phyloP scores from a whole-genome alignment of 1,140 invertebrate genomes.

The Galleria mellonella region DNA sequence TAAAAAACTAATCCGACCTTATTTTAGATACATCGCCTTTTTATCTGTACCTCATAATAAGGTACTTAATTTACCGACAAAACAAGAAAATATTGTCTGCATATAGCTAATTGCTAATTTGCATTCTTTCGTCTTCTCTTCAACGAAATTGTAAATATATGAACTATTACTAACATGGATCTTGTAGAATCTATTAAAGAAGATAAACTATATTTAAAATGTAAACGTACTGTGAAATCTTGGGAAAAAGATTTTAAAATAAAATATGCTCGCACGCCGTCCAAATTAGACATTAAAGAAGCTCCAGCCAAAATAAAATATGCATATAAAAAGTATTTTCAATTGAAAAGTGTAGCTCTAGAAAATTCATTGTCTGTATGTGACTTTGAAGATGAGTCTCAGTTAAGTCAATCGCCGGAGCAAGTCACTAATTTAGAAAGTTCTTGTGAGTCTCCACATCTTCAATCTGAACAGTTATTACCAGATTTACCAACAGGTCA shows the following conservation, averaged over 20 bases:
- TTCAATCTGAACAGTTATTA: slow-evolving; percentile 24
- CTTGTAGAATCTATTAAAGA: slow-evolving; percentile 55
- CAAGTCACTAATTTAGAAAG: slow-evolving; percentile 15
- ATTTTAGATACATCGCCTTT: too few species aligned
- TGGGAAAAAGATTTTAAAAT: slow-evolving; percentile 87
- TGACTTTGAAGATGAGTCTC: slow-evolving; percentile 41
- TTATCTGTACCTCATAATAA: too few species aligned
- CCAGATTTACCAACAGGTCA: slow-evolving; percentile 42
- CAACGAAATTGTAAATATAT: too few species aligned
- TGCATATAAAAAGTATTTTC: slow-evolving; percentile 88
- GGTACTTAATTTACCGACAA: too few species aligned
- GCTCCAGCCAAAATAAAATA: slow-evolving; percentile 81
- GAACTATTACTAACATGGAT: slow-evolving; percentile 35
- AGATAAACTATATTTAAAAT: slow-evolving; percentile 74
- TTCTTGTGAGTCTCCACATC: slow-evolving; percentile 14
- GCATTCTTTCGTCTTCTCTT: too few species aligned
- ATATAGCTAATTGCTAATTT: too few species aligned
- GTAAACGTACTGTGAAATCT: slow-evolving; percentile 82
- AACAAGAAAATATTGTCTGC: too few species aligned
- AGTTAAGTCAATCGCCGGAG: slow-evolving; percentile 41
- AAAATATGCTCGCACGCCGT: slow-evolving; percentile 80
- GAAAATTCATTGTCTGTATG: slow-evolving; percentile 78
- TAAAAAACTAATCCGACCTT: too few species aligned
- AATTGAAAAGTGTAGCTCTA: slow-evolving; percentile 82
- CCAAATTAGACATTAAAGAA: slow-evolving; percentile 86